Percentiles rank a stretch among this genome's conserved stretches.
Evolutionary conservation across 2,113 vertebrate genomes (phyloP).

Genomic region (Hippocampus mohnikei): DNA sequence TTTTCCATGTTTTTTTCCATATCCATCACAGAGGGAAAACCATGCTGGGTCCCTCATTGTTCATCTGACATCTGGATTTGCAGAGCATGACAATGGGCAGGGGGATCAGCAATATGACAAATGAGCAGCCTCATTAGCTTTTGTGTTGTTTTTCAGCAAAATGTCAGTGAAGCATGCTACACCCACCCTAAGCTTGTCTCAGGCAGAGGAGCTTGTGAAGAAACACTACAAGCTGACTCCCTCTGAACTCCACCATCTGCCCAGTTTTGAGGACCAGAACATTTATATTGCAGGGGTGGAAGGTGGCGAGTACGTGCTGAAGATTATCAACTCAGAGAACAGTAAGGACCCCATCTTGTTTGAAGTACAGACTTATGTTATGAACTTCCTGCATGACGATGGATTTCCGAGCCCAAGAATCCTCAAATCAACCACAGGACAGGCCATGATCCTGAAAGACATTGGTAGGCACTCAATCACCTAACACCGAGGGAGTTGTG

Average conservation of each 20-base stretch:
- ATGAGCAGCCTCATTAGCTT: neutral
- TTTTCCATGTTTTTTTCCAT: no score
- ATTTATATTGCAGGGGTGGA: conserved; percentile 62
- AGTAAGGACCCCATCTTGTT: conserved; percentile 72
- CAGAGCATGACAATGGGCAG: neutral
- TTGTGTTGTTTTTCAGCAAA: conserved; percentile 26
- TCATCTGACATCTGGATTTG: neutral
- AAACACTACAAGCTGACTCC: conserved; percentile 74
- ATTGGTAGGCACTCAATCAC: conserved; percentile 68
- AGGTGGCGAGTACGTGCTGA: conserved; percentile 79
- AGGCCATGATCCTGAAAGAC: conserved; percentile 70
- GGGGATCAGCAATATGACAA: neutral
- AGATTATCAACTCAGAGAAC: conserved; percentile 79
- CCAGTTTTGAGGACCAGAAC: conserved; percentile 92
- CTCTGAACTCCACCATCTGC: conserved; percentile 66
- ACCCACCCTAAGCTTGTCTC: conserved; percentile 70
- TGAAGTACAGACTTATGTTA: conserved; percentile 75
- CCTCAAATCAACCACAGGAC: conserved; percentile 58
- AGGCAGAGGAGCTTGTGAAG: conserved; percentile 68
- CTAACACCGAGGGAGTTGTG: neutral
- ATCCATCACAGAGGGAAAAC: no score
- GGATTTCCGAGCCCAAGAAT: conserved; percentile 79
- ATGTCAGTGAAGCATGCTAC: conserved; percentile 53
- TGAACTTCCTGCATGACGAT: conserved; percentile 75
- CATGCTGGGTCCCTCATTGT: no score